Conservation (phyloP, 2,113 vertebrate species). For the Mustelus asterias region DNA sequence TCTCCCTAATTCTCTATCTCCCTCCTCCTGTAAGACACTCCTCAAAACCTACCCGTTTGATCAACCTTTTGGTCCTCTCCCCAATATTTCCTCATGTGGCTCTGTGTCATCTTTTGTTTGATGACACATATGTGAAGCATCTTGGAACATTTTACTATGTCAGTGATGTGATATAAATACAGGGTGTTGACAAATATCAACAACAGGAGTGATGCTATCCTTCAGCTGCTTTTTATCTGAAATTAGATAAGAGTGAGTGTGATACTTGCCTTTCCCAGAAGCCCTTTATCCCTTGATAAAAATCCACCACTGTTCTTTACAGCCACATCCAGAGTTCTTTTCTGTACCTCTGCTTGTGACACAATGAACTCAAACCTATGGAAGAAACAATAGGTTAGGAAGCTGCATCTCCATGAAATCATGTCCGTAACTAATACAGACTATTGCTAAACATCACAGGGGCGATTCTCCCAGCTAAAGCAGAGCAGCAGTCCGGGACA, state of each 20-base stretch:
- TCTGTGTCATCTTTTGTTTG: background rate
- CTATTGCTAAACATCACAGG: too few relatives aligned
- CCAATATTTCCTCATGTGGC: background rate
- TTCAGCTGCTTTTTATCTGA: background rate
- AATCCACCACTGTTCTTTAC: slow-evolving; percentile 93
- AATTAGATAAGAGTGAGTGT: background rate
- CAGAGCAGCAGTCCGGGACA: too few relatives aligned
- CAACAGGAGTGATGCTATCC: background rate
- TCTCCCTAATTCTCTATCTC: background rate
- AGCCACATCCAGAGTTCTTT: slow-evolving; percentile 82
- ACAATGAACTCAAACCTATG: slow-evolving; percentile 88
- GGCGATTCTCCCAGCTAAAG: too few relatives aligned
- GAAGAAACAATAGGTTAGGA: background rate
- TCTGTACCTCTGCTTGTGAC: slow-evolving; percentile 75
- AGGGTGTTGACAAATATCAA: background rate
- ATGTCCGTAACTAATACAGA: background rate
- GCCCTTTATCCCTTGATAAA: slow-evolving; percentile 89
- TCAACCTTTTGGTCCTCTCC: background rate
- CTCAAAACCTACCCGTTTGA: background rate
- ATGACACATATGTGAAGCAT: background rate
- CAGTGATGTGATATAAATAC: background rate
- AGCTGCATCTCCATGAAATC: background rate
- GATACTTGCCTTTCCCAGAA: slow-evolving; percentile 82
- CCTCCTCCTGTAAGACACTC: background rate
- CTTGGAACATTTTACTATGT: background rate